phyloP scores from a whole-genome alignment of 2,797 vertebrate genomes.

The Acrossocheilus wenchowensis region DNA sequence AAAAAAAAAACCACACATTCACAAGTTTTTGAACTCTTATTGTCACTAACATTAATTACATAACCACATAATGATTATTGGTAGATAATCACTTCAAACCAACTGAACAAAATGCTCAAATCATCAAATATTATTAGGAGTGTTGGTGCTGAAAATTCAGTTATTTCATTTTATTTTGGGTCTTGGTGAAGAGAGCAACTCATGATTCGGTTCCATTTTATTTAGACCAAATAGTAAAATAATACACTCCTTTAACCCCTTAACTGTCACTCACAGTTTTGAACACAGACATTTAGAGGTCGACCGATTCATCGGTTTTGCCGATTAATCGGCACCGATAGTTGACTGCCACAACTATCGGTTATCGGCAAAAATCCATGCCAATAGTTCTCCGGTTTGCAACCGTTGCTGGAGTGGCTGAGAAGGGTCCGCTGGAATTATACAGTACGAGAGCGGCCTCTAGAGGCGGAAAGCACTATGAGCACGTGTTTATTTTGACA shows the following conservation, averaged over 20 bases:
- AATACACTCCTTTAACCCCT: neutral
- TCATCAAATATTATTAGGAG: neutral
- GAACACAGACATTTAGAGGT: too few species aligned
- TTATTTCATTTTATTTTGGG: neutral
- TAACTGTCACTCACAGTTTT: too few species aligned
- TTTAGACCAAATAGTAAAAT: neutral
- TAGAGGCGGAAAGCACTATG: too few species aligned
- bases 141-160: neutral
- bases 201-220: neutral
- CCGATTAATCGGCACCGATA: too few species aligned
- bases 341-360: too few species aligned
- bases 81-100: neutral
- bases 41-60: neutral
- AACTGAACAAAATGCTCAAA: neutral
- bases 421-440: too few species aligned
- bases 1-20: neutral
- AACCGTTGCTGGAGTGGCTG: too few species aligned
- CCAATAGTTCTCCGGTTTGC: too few species aligned
- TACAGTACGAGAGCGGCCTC: too few species aligned
- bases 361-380: too few species aligned
- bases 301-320: too few species aligned
- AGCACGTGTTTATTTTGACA: too few species aligned
- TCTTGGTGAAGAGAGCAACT: neutral
- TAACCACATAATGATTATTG: neutral
- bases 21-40: neutral